Percentiles rank a stretch among this genome's conserved stretches.
Conservation (phyloP, 2,888 invertebrate genomes). For the Griposia aprilina region DNA sequence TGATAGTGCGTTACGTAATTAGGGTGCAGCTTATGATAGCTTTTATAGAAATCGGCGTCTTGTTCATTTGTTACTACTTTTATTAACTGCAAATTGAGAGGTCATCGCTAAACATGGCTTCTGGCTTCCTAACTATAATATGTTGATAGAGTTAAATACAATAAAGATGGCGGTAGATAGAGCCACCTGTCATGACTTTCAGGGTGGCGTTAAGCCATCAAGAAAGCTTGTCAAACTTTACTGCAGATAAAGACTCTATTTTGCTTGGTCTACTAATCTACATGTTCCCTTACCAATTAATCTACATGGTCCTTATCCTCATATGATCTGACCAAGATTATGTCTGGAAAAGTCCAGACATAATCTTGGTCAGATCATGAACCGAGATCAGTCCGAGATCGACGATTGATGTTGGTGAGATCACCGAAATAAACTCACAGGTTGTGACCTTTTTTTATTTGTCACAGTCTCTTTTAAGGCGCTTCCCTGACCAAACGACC, state of each 20-base stretch:
- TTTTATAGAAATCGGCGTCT: constrained; percentile 21
- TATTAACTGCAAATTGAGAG: constrained; percentile 1
- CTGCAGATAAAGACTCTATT: not conserved
- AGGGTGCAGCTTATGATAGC: not conserved
- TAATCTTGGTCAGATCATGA: no score
- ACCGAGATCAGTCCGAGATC: no score
- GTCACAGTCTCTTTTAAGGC: no score
- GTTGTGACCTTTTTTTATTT: no score
- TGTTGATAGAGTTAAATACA: not conserved
- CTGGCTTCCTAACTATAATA: not conserved
- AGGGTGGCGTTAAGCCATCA: not conserved
- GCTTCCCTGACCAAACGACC: no score
- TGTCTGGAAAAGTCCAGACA: no score
- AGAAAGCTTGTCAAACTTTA: not conserved
- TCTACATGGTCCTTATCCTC: not conserved
- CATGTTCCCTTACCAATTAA: not conserved
- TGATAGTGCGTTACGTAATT: no score
- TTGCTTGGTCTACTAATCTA: not conserved
- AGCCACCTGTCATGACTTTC: constrained; percentile 6
- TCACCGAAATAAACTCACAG: no score
- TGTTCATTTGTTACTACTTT: constrained; percentile 17
- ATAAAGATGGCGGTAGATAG: constrained; percentile 9
- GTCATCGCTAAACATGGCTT: constrained; percentile 4
- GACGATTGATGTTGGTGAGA: no score
- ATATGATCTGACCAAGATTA: not conserved